Conservation (phyloP, 1,140 invertebrate genomes). For the Myzus persicae region DNA sequence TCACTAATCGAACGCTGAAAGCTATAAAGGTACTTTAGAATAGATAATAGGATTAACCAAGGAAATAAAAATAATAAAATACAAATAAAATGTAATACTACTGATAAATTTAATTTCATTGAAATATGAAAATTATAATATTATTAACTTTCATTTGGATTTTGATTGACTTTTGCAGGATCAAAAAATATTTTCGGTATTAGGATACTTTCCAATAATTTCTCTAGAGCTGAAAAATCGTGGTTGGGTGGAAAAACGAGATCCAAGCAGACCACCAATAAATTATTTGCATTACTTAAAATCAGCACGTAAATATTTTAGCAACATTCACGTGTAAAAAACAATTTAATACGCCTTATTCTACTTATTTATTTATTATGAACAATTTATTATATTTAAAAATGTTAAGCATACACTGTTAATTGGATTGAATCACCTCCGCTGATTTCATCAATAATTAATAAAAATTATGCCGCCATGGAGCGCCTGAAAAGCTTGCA, state of each 20-base stretch:
- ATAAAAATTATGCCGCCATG: not conserved
- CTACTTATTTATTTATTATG: not conserved
- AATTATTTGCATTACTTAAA: constrained; percentile 34
- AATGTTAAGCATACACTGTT: not conserved
- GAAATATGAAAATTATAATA: not conserved
- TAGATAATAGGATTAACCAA: not conserved
- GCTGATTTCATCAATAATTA: not conserved
- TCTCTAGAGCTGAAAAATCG: constrained; percentile 60
- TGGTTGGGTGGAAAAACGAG: constrained; percentile 61
- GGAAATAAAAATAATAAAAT: not conserved
- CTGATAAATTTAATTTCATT: not conserved
- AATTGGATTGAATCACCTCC: not conserved
- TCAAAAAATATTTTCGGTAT: constrained; percentile 62
- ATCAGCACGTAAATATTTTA: constrained; percentile 36
- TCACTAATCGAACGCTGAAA: not conserved
- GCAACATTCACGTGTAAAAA: not conserved
- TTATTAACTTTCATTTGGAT: not conserved
- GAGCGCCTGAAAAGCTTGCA: not conserved
- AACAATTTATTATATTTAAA: not conserved
- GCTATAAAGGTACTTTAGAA: constrained; percentile 30
- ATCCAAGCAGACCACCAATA: constrained; percentile 49
- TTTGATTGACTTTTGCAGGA: not conserved
- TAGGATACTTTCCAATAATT: constrained; percentile 61
- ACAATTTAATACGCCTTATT: not conserved
- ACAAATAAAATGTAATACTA: not conserved